Evolutionary conservation across 2,113 vertebrate genomes (phyloP), one percentile per base, ranked within the genome.

Genomic region (Silurus glanis): DNA sequence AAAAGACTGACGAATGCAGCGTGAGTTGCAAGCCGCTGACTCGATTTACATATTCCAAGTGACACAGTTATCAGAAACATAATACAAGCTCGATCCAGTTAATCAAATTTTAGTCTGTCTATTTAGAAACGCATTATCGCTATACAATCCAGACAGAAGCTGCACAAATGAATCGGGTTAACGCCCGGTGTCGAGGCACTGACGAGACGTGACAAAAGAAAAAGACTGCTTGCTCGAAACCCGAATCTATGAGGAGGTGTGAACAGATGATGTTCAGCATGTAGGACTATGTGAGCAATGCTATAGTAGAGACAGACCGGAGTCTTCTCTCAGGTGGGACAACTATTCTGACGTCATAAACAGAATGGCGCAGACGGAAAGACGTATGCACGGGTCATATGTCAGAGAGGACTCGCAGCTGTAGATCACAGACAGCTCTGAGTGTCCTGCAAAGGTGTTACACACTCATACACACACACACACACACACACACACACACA

Each of bases 401-500:
- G 81, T 55, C 81, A 67, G 49, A 6, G 59, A 56, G 9, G 25
- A 83, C 64, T 83, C 1, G 37, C 81, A 69, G 81, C 64, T 56
- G 49, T 83, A 83, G 49, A 55, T 83, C 81, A 83, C 49, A 83
- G 81, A 71, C 49, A 37, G n/a, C 51, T 56, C 64, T 28, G 81
- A 56, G 23, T 83, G 81, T 6, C 62, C 45, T 19, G 23, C 64
- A 69, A 62, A 83, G 81, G 81, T 83, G 62, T 83, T n/a, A 4
- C 55, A 64, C 37, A 37, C 37, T n/a, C n/a, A 37, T 2, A 37
- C 37, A 37, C 37, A 37, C 37, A 37, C 37, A 37, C 78, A 80
- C 25, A 47, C 28, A n/a, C 82, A 45, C 82, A 16, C 55, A 23
- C 69, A 51, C 71, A 51, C 14, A 53, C 45, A 84, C 67, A 47